phyloP scores from a whole-genome alignment of 2,113 vertebrate genomes.

The Nothocercus nigrocapillus region DNA sequence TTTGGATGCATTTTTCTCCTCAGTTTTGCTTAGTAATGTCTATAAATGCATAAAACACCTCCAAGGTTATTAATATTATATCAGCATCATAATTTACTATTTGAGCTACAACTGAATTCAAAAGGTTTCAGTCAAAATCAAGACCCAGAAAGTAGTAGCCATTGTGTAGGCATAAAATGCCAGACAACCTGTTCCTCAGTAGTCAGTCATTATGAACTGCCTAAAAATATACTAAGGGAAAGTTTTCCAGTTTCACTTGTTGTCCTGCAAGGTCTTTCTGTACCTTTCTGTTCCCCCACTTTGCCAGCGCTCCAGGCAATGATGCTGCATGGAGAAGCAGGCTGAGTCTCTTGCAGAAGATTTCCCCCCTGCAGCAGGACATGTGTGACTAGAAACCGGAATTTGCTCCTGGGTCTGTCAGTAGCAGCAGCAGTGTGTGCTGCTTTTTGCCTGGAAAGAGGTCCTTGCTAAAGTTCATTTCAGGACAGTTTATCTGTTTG shows the following conservation, averaged over 20 bases:
- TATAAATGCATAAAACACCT: background rate
- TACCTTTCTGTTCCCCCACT: background rate
- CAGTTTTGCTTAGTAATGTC: background rate
- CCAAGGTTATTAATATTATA: background rate
- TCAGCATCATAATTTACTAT: background rate
- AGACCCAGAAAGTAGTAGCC: background rate
- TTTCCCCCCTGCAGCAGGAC: background rate
- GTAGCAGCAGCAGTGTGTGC: background rate
- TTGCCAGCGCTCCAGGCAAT: background rate
- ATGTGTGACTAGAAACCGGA: background rate
- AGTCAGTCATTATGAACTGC: background rate
- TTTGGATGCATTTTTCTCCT: background rate
- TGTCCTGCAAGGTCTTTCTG: background rate
- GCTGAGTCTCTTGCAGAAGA: rapidly evolving
- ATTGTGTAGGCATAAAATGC: background rate
- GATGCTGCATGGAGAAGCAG: background rate
- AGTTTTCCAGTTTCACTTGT: background rate
- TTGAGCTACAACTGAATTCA: background rate
- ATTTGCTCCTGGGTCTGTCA: background rate
- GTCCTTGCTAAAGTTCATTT: background rate
- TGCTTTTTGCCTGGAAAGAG: background rate
- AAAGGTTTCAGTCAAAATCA: background rate
- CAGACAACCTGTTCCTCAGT: background rate
- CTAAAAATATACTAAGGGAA: background rate
- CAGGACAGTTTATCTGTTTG: background rate